Percentiles rank a stretch among this genome's conserved stretches.
phyloP scores from a whole-genome alignment of 2,888 invertebrate species.

The Poecilus cupreus region DNA sequence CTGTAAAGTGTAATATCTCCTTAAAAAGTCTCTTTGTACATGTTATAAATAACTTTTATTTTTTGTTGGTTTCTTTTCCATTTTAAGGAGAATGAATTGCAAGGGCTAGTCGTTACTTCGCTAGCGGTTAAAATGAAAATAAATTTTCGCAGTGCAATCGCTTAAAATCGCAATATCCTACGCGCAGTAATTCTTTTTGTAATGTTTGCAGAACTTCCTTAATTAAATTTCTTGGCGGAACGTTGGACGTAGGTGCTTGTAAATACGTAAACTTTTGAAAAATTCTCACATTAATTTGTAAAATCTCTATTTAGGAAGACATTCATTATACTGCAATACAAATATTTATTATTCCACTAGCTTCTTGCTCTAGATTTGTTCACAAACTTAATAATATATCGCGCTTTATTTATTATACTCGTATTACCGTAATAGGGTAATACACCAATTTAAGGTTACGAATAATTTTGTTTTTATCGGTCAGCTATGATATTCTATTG shows the following conservation, averaged over 20 bases:
- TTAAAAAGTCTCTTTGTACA: too few species aligned
- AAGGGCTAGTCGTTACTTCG: neutral
- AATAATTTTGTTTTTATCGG: too few species aligned
- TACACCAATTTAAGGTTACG: too few species aligned
- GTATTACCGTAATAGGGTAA: too few species aligned
- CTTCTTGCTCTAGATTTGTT: too few species aligned
- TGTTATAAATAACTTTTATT: too few species aligned
- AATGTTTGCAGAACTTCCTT: constrained; percentile 23
- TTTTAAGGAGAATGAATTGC: neutral
- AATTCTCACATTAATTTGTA: constrained; percentile 23
- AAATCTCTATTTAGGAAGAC: neutral
- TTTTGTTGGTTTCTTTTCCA: too few species aligned
- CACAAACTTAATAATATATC: too few species aligned
- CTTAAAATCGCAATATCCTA: constrained; percentile 36
- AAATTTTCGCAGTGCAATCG: constrained; percentile 18
- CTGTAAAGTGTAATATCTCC: too few species aligned
- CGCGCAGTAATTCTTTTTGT: constrained; percentile 38
- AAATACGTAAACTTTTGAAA: constrained; percentile 31
- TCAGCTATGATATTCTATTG: too few species aligned
- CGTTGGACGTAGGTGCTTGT: constrained; percentile 16
- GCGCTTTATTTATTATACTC: too few species aligned
- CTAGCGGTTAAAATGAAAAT: neutral
- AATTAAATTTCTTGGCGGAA: constrained; percentile 23
- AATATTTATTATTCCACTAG: too few species aligned
- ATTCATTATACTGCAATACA: neutral